These are phyloP conservation scores for Helicoverpa armigera DNA, from an alignment of 1,140 invertebrate genomes.

Conservation along the genomic window DNA sequence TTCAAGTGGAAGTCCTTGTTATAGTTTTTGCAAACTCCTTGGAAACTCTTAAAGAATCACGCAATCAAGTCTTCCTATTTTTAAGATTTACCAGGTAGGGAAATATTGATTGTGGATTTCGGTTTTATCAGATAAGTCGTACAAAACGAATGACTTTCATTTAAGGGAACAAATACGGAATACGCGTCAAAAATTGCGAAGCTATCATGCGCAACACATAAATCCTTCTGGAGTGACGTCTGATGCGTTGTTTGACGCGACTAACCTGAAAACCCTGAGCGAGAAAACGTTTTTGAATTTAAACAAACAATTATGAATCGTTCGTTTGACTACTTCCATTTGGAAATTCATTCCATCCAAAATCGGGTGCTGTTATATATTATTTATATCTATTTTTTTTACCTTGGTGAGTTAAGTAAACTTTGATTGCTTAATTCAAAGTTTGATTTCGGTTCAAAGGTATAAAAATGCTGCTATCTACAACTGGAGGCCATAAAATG, in stretches of 20 bases:
- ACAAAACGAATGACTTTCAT: too few relatives aligned
- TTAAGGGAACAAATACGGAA: too few relatives aligned
- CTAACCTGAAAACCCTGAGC: too few relatives aligned
- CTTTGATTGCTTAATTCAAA: constrained; percentile 75
- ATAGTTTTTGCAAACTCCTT: constrained; percentile 31
- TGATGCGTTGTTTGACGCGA: not conserved
- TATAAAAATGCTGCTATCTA: too few relatives aligned
- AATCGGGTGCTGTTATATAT: not conserved
- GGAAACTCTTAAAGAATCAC: constrained; percentile 1
- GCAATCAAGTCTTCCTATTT: not conserved
- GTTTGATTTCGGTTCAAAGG: constrained; percentile 63
- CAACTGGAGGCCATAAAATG: too few relatives aligned
- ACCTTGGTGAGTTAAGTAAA: constrained; percentile 49
- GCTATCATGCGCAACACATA: constrained; percentile 26
- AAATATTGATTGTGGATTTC: too few relatives aligned
- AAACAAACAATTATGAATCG: too few relatives aligned
- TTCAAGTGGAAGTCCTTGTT: constrained; percentile 32
- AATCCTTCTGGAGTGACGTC: constrained; percentile 12
- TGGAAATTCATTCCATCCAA: not conserved
- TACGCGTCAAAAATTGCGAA: constrained; percentile 17
- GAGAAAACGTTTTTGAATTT: too few relatives aligned
- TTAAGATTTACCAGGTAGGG: not conserved
- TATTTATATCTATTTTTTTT: not conserved
- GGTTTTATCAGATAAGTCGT: too few relatives aligned
- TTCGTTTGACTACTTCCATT: not conserved